These are phyloP conservation scores for Zygaena filipendulae DNA, from an alignment of 2,888 invertebrate species.

Conservation along the genomic window DNA sequence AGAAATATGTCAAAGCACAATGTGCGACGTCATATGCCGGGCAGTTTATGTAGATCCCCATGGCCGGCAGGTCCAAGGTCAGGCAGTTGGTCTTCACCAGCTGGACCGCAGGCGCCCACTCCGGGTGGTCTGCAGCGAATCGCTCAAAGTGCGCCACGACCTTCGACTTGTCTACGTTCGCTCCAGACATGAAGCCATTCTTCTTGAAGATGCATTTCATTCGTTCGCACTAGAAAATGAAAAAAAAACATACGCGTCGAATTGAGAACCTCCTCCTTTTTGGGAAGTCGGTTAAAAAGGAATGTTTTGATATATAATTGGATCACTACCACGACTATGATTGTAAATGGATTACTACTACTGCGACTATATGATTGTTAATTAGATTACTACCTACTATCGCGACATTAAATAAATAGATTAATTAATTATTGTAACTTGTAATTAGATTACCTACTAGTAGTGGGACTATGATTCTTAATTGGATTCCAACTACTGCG, in stretches of 20 bases:
- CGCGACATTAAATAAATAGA: no score
- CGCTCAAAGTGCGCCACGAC: slow-evolving; percentile 26
- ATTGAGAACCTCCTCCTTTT: no score
- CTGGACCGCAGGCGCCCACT: slow-evolving; percentile 32
- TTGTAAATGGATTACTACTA: no score
- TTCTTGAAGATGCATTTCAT: slow-evolving; percentile 35
- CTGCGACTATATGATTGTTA: no score
- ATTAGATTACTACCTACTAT: no score
- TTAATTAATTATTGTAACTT: no score
- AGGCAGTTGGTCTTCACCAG: slow-evolving; percentile 29
- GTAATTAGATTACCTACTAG: no score
- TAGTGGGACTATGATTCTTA: no score
- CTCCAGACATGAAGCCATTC: slow-evolving; percentile 29
- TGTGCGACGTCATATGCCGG: slow-evolving; percentile 38
- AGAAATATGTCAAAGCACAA: slow-evolving; percentile 29
- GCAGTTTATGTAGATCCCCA: slow-evolving; percentile 33
- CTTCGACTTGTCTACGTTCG: slow-evolving; percentile 28
- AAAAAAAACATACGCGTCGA: no score
- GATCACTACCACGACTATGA: no score
- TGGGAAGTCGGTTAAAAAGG: neutral
- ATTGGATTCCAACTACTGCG: no score
- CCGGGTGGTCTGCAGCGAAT: slow-evolving; percentile 27
- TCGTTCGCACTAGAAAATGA: slow-evolving; percentile 40
- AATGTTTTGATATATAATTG: no score
- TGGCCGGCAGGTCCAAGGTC: slow-evolving; percentile 25